These are phyloP conservation scores for Nannospalax galili DNA, from an alignment of 2,113 vertebrate species.

Conservation along the genomic window DNA sequence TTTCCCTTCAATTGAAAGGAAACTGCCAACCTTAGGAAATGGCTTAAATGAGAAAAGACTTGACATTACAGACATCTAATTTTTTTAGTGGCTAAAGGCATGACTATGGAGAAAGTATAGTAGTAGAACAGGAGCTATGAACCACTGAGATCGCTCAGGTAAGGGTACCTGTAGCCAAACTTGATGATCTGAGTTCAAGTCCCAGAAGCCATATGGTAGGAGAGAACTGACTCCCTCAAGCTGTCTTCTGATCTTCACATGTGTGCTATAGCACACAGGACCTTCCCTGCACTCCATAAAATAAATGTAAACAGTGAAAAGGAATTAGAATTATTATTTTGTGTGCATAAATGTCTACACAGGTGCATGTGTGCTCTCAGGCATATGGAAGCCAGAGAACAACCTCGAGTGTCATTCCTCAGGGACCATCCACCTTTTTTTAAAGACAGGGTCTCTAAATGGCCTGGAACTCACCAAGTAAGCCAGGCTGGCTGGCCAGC, in stretches of 20 bases:
- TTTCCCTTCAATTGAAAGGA: background rate
- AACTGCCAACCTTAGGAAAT: conserved; percentile 41
- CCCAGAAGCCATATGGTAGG: background rate
- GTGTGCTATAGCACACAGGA: background rate
- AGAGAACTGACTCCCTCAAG: background rate
- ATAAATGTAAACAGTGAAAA: background rate
- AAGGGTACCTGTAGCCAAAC: background rate
- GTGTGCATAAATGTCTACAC: background rate
- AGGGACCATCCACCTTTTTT: background rate
- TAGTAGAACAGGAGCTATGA: background rate
- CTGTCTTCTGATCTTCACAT: background rate
- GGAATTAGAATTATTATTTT: background rate
- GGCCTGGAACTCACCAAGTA: background rate
- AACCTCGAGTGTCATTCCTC: background rate
- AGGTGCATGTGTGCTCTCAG: background rate
- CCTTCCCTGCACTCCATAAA: background rate
- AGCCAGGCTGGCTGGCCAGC: background rate
- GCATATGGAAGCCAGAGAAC: background rate
- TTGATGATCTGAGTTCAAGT: background rate
- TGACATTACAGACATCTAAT: background rate
- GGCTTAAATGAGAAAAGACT: background rate
- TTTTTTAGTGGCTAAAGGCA: background rate
- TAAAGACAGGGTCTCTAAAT: background rate
- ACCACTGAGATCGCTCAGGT: background rate
- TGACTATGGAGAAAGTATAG: background rate